Conservation (phyloP, 2,113 vertebrate genomes). For the Lota lota region DNA sequence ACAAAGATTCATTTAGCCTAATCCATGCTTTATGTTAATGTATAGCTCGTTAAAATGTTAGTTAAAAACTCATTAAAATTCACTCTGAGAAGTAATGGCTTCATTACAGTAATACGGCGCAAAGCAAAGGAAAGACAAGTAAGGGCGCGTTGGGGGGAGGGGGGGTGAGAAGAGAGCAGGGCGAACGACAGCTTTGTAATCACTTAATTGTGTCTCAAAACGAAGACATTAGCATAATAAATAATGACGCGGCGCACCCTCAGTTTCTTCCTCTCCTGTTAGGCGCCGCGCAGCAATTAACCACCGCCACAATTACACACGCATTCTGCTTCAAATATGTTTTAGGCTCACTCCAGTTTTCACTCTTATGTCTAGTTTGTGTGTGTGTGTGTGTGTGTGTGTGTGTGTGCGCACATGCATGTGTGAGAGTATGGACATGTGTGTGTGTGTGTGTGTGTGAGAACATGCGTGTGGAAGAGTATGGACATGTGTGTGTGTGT, state of each 20-base stretch:
- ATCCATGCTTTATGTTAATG: conserved; percentile 90
- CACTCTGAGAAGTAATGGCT: conserved; percentile 88
- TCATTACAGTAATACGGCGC: conserved; percentile 88
- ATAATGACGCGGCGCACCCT: conserved; percentile 65
- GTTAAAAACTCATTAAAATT: conserved; percentile 95
- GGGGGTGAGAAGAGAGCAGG: conserved; percentile 54
- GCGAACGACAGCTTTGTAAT: conserved; percentile 83
- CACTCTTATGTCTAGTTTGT: conserved; percentile 48
- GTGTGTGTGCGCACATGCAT: conserved; percentile 11
- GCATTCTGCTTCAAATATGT: conserved; percentile 71
- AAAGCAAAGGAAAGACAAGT: conserved; percentile 79
- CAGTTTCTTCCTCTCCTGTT: conserved; percentile 56
- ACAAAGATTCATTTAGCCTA: conserved; percentile 83
- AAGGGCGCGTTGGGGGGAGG: conserved; percentile 31
- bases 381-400: conserved; percentile 24
- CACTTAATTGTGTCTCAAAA: conserved; percentile 87
- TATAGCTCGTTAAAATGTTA: conserved; percentile 93
- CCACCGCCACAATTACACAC: conserved; percentile 78
- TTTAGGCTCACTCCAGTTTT: conserved; percentile 56
- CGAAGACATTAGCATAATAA: conserved; percentile 90
- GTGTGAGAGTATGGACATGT: background rate
- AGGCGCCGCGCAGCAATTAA: conserved; percentile 76
- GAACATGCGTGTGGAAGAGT: background rate
- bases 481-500: conserved; percentile 21
- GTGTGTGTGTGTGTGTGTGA: background rate